phyloP scores from a whole-genome alignment of 2,888 invertebrate species.

The Isotomurus palustris region DNA sequence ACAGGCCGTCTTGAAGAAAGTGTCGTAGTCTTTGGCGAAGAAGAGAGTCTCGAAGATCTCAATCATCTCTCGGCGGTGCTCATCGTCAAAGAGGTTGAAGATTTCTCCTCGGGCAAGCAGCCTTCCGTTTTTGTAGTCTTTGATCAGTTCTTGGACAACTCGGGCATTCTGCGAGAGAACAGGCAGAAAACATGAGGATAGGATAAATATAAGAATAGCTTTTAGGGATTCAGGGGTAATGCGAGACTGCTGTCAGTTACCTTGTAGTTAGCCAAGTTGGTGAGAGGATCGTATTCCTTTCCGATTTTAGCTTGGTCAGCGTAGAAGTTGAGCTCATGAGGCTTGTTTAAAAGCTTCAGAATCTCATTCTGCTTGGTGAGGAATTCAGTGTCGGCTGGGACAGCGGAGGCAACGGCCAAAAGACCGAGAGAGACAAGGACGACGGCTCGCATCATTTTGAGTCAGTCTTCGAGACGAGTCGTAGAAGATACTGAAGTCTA shows the following conservation, averaged over 20 bases:
- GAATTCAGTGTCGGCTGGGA: conserved; percentile 32
- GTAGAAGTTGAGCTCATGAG: conserved; percentile 30
- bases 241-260: conserved; percentile 23
- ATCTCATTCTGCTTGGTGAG: conserved; percentile 35
- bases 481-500: too few species aligned
- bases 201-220: too few species aligned
- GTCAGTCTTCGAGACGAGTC: too few species aligned
- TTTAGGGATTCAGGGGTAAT: too few species aligned
- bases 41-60: conserved; percentile 41
- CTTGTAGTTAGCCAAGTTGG: conserved; percentile 27
- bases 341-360: conserved; percentile 34
- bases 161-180: too few species aligned
- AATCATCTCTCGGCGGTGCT: conserved; percentile 41
- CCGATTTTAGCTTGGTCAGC: conserved; percentile 26
- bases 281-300: conserved; percentile 29
- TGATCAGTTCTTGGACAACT: conserved; percentile 24
- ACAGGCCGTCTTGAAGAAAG: conserved; percentile 49
- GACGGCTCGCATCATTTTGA: too few species aligned
- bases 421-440: too few species aligned
- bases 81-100: conserved; percentile 44
- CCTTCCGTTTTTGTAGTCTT: conserved; percentile 23
- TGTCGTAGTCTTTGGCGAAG: conserved; percentile 39
- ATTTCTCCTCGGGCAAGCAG: conserved; percentile 29
- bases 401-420: too few species aligned
- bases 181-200: too few species aligned